A percentile compares a stretch with the other conserved stretches of the same genome.
Conservation (phyloP, 2,888 invertebrate genomes). For the Machimus atricapillus region DNA sequence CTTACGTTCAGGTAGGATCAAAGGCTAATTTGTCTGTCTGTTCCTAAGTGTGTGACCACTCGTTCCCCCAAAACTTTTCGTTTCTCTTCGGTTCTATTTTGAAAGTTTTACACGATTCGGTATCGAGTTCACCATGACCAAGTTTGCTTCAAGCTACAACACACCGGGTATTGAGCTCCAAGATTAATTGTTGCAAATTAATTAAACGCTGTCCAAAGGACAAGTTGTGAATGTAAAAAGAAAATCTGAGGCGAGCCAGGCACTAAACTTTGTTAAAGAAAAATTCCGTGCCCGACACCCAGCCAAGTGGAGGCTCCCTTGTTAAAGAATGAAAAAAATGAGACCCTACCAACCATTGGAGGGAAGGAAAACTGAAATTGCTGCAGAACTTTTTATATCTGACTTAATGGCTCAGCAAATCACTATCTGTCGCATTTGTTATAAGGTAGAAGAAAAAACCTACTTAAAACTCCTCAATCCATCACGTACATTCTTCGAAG, state of each 20-base stretch:
- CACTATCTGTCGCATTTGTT: slow-evolving; percentile 2
- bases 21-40: slow-evolving; percentile 33
- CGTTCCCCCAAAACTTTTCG: not conserved
- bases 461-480: slow-evolving; percentile 10
- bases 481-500: slow-evolving; percentile 24
- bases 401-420: slow-evolving; percentile 23
- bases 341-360: no score
- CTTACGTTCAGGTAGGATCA: slow-evolving; percentile 22
- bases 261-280: not conserved
- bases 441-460: not conserved
- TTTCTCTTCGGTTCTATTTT: not conserved
- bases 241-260: not conserved
- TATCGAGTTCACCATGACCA: not conserved
- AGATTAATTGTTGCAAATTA: slow-evolving; percentile 38
- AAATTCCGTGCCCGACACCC: not conserved
- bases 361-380: not conserved
- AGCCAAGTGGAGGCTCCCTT: not conserved
- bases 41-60: not conserved
- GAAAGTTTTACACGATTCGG: not conserved
- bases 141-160: not conserved
- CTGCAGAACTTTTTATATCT: slow-evolving; percentile 6
- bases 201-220: slow-evolving; percentile 13
- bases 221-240: not conserved
- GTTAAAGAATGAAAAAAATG: not conserved
- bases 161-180: not conserved